Base-by-base conservation (phyloP, 2,113 vertebrate species). In the Pseudorasbora parva region DNA sequence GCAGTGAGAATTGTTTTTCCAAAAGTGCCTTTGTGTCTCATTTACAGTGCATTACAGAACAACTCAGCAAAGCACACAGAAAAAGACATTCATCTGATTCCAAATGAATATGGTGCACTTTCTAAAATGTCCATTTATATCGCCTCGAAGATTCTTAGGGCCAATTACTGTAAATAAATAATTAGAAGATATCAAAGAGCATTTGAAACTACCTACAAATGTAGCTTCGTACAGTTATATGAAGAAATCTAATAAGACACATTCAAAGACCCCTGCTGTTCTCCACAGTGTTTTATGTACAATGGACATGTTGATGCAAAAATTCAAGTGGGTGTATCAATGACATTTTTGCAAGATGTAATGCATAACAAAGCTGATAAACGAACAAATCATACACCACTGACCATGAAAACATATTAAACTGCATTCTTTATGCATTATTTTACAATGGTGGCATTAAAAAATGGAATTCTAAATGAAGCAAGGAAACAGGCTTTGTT, bases 321-420 rank as follows among this genome's bases (percentile, higher is more conserved):
- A 41, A 60, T 60, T 45, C 19, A 19, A 43, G 75, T 60, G 76
- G 56, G 76, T 4, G 37, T 15, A 43, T 43, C 21, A 78, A 78
- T 43, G 6, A 60, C 25, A 23, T n/a, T 60, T 78, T 49, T 51
- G 49, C 21, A 33, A 64, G 17, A 76, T 66, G 37, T 2, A 76
- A 17, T 49, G 25, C 59, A 83, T 37, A 68, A n/a, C 54, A 82
- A 82, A 62, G 73, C 73, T 56, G 73, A 54, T 21, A 78, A 60
- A 57, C 10, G 6, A 9, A 23, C 9, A 30, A 57, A 77, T 21
- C 19, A 77, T 41, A 21, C 51, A 57, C 47, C 37, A 76, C 17
- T 60, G 60, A n/a, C 68, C 71, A 76, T 76, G 19, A 59, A 37
- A 77, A 66, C 4, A 12, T 47, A 12, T 47, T 47, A 47, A 11